These are phyloP conservation scores for Papilio glaucus DNA, from an alignment of 1,140 invertebrate genomes.

Conservation along the genomic window DNA sequence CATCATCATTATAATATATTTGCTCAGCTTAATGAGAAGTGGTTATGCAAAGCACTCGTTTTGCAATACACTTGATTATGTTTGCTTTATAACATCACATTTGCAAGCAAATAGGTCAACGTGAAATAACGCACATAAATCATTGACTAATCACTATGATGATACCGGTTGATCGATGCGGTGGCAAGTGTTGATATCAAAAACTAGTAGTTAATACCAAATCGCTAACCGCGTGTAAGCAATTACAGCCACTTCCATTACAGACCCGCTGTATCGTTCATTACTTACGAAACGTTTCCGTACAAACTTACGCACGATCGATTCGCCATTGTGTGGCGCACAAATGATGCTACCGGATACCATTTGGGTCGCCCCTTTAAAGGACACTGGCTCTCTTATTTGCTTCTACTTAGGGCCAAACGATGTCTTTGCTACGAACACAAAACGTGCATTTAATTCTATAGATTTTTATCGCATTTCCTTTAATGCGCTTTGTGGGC, in stretches of 20 bases:
- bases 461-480: conserved; percentile 8
- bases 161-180: conserved; percentile 62
- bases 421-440: conserved; percentile 24
- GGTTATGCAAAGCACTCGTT: not conserved
- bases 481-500: not conserved
- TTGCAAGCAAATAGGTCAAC: conserved; percentile 34
- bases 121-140: conserved; percentile 59
- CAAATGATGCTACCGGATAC: conserved; percentile 69
- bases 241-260: conserved; percentile 65
- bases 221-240: conserved; percentile 54
- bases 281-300: conserved; percentile 66
- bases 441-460: conserved; percentile 32
- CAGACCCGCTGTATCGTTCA: conserved; percentile 54
- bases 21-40: conserved; percentile 17
- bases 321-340: conserved; percentile 72
- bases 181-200: conserved; percentile 51
- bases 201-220: conserved; percentile 53
- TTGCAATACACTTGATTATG: conserved; percentile 30
- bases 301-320: conserved; percentile 58
- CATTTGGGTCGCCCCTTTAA: conserved; percentile 63
- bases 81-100: conserved; percentile 20
- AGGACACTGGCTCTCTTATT: conserved; percentile 62
- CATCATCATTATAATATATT: conserved; percentile 13
- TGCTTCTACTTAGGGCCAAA: conserved; percentile 55
- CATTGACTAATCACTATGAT: conserved; percentile 55